Conservation (phyloP, 1,140 invertebrate species). For the Pararge aegeria region DNA sequence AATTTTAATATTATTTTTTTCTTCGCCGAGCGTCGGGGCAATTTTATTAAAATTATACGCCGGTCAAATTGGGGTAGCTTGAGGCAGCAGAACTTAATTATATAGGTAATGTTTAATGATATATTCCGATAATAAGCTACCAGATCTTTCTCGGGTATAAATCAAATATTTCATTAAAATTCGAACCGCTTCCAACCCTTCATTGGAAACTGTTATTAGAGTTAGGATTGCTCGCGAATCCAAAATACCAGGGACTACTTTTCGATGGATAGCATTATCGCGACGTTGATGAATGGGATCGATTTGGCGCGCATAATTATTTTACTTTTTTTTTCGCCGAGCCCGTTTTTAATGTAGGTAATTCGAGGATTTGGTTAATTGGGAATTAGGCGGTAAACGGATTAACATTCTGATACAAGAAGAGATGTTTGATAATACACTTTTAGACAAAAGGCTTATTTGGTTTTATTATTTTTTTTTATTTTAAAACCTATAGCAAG, state of each 20-base stretch:
- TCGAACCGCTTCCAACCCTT: slow-evolving; percentile 66
- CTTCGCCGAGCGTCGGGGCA: slow-evolving; percentile 55
- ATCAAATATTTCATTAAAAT: slow-evolving; percentile 79
- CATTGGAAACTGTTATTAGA: slow-evolving; percentile 64
- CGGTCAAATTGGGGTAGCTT: slow-evolving; percentile 73
- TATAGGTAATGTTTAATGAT: slow-evolving; percentile 78
- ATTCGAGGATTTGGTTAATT: slow-evolving; percentile 21
- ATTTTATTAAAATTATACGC: slow-evolving; percentile 77
- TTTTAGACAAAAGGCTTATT: too few species aligned
- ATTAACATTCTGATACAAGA: background rate
- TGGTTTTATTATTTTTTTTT: too few species aligned
- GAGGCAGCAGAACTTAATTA: slow-evolving; percentile 73
- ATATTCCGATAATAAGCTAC: slow-evolving; percentile 77
- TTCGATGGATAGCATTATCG: slow-evolving; percentile 51
- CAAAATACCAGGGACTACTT: slow-evolving; percentile 43
- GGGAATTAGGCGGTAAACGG: slow-evolving; percentile 22
- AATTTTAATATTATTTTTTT: slow-evolving; percentile 52
- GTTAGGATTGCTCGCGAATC: slow-evolving; percentile 54
- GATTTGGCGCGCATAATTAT: slow-evolving; percentile 45
- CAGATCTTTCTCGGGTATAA: slow-evolving; percentile 69
- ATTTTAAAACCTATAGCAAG: too few species aligned
- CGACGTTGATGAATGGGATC: slow-evolving; percentile 69
- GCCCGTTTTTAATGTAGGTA: slow-evolving; percentile 24
- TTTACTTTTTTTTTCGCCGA: slow-evolving; percentile 16
- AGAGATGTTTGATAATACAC: too few species aligned